phyloP scores from a whole-genome alignment of 2,888 invertebrate species.

The Autographa pulchrina region DNA sequence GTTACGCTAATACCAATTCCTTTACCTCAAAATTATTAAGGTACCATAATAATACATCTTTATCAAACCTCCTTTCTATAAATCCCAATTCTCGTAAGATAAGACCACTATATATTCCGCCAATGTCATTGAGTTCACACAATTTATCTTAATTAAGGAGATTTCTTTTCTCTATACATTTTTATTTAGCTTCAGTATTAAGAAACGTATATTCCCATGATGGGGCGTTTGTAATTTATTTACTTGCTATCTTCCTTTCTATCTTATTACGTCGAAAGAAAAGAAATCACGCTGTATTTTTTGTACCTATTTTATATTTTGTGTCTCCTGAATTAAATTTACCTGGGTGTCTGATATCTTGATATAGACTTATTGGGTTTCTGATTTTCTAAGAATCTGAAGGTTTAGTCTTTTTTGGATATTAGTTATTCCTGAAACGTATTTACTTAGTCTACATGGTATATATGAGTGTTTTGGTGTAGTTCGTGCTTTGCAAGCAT shows the following conservation, averaged over 20 bases:
- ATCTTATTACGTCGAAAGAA: background rate
- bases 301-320: background rate
- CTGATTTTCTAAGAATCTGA: background rate
- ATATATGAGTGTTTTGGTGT: no score
- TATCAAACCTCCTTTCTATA: constrained; percentile 27
- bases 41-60: constrained; percentile 24
- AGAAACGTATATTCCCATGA: constrained; percentile 32
- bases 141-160: constrained; percentile 57
- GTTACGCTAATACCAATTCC: background rate
- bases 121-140: constrained; percentile 43
- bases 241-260: background rate
- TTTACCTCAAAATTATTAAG: background rate
- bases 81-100: constrained; percentile 46
- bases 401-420: background rate
- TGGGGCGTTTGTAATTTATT: constrained; percentile 31
- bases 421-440: background rate
- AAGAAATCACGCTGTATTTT: background rate
- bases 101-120: constrained; percentile 48
- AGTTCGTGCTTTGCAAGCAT: no score
- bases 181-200: constrained; percentile 38
- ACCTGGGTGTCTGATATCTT: background rate
- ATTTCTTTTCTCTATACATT: constrained; percentile 35
- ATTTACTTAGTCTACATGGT: background rate
- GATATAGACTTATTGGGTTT: background rate
- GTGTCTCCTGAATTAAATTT: constrained; percentile 1